Evolutionary conservation across 2,888 invertebrate genomes (phyloP).

Genomic region (Willowsia nigromaculata): DNA sequence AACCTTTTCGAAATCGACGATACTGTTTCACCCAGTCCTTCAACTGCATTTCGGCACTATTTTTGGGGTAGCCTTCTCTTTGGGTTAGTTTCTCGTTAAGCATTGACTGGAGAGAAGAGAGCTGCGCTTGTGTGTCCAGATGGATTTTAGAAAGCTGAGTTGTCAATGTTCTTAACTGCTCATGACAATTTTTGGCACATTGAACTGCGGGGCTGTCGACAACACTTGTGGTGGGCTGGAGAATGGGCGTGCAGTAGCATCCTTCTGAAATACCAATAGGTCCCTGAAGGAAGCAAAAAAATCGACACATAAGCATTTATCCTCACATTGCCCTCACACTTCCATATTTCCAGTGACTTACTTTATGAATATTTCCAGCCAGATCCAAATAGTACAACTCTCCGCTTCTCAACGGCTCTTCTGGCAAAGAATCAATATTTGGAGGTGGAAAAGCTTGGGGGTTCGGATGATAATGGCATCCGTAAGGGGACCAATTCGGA

Average conservation of each 20-base stretch:
- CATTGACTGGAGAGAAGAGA: slow-evolving; percentile 76
- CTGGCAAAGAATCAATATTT: slow-evolving; percentile 90
- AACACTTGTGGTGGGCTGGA: slow-evolving; percentile 80
- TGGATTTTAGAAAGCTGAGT: slow-evolving; percentile 76
- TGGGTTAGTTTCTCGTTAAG: slow-evolving; percentile 75
- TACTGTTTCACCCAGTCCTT: slow-evolving; percentile 78
- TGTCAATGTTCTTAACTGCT: slow-evolving; percentile 74
- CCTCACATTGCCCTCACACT: not conserved
- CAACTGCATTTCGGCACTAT: slow-evolving; percentile 74
- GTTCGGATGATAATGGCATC: slow-evolving; percentile 94
- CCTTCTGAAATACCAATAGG: slow-evolving; percentile 96
- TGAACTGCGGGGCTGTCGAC: slow-evolving; percentile 69
- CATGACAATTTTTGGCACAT: slow-evolving; percentile 76
- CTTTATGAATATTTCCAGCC: slow-evolving; percentile 95
- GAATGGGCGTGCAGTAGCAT: slow-evolving; percentile 95
- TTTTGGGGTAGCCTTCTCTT: slow-evolving; percentile 71
- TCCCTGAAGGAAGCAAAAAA: slow-evolving; percentile 82
- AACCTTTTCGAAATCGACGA: slow-evolving; percentile 78
- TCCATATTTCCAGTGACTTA: slow-evolving; percentile 75
- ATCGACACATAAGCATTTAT: not conserved
- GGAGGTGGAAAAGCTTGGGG: slow-evolving; percentile 92
- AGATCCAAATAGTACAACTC: slow-evolving; percentile 97
- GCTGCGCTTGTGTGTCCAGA: slow-evolving; percentile 76
- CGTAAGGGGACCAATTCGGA: slow-evolving; percentile 91
- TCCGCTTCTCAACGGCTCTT: slow-evolving; percentile 91